These are phyloP conservation scores for Mionectes macconnelli DNA, from an alignment of 2,113 vertebrate species.

Conservation along the genomic window DNA sequence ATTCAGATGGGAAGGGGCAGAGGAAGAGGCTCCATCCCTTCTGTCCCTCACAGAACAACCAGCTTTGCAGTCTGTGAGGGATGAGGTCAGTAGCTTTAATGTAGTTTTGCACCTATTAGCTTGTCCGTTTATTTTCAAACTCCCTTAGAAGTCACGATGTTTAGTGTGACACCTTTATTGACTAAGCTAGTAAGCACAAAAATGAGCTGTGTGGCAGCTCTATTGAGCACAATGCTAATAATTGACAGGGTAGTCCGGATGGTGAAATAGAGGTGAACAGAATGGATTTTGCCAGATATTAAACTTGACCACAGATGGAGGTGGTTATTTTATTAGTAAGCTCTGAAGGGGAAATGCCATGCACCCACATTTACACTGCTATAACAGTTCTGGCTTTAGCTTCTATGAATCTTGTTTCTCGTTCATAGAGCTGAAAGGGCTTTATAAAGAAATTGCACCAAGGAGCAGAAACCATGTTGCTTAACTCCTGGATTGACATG, in stretches of 20 bases:
- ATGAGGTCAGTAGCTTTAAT: not conserved
- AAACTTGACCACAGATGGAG: conserved; percentile 45
- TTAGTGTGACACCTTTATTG: conserved; percentile 59
- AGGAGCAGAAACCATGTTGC: not conserved
- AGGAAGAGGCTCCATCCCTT: not conserved
- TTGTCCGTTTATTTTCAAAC: not conserved
- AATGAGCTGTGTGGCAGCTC: conserved; percentile 53
- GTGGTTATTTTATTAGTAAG: conserved; percentile 32
- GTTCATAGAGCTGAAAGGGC: not conserved
- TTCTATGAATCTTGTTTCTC: conserved; percentile 16
- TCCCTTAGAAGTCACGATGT: conserved; percentile 40
- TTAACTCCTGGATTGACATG: not conserved
- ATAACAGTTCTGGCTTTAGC: conserved; percentile 30
- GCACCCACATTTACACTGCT: conserved; percentile 13
- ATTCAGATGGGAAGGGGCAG: fast-evolving
- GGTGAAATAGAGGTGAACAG: conserved; percentile 50
- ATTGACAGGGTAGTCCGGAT: conserved; percentile 28
- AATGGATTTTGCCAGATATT: conserved; percentile 52
- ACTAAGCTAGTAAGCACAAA: conserved; percentile 39
- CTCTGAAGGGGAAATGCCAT: conserved; percentile 29
- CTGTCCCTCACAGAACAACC: not conserved
- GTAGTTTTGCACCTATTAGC: conserved; percentile 30
- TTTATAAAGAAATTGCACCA: not conserved
- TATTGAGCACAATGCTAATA: conserved; percentile 46
- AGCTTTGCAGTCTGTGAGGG: not conserved